Evolutionary conservation across 2,888 invertebrate species (phyloP).

Genomic region (Arrhopalites spinosus): DNA sequence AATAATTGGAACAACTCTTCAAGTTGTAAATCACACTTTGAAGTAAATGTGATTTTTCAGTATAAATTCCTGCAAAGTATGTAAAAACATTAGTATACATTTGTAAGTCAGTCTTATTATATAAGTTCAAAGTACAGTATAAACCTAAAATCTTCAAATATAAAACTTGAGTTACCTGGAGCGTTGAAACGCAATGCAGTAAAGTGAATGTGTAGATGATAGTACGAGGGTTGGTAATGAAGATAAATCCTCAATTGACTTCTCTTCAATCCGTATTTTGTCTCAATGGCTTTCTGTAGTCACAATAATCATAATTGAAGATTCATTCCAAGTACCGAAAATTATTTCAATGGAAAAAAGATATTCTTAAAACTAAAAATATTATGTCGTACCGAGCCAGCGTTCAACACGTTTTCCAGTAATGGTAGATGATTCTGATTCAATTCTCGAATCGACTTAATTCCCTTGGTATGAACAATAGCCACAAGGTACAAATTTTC

Average conservation of each 20-base stretch:
- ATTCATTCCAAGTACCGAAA: neutral
- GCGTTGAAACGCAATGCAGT: conserved; percentile 78
- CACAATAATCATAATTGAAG: conserved; percentile 30
- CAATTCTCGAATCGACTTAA: conserved; percentile 86
- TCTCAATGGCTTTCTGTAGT: conserved; percentile 72
- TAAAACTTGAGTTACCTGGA: conserved; percentile 63
- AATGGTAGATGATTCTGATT: conserved; percentile 76
- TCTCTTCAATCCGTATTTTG: conserved; percentile 74
- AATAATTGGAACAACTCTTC: conserved; percentile 79
- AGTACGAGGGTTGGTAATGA: conserved; percentile 97
- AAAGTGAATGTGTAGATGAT: conserved; percentile 94
- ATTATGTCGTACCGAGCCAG: conserved; percentile 68
- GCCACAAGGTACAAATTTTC: conserved; percentile 85
- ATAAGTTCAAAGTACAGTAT: neutral
- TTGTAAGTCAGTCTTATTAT: too few relatives aligned
- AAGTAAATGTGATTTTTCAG: conserved; percentile 85
- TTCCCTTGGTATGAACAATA: conserved; percentile 72
- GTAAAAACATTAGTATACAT: too few relatives aligned
- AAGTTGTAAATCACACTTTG: conserved; percentile 89
- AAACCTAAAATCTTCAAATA: neutral
- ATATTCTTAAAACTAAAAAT: neutral
- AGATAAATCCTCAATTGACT: conserved; percentile 81
- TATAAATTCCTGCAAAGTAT: conserved; percentile 69
- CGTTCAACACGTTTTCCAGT: conserved; percentile 77
- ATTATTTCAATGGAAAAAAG: neutral